phyloP scores from a whole-genome alignment of 2,797 vertebrate genomes.

The Salmo trutta region DNA sequence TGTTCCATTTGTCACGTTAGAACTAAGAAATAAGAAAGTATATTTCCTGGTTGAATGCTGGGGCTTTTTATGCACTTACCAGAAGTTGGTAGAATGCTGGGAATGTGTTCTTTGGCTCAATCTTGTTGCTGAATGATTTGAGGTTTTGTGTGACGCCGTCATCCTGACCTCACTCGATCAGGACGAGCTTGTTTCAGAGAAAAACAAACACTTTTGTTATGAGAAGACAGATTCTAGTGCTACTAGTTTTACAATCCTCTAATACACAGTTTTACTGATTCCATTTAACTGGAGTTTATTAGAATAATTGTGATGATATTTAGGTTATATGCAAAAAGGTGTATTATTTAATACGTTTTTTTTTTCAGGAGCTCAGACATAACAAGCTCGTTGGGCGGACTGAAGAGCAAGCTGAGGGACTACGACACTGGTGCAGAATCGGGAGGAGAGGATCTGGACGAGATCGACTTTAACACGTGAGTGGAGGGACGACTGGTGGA shows the following conservation, averaged over 20 bases:
- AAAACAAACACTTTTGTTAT: background rate
- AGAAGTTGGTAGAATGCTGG: conserved; percentile 6
- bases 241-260: background rate
- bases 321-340: background rate
- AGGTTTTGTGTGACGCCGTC: conserved; percentile 15
- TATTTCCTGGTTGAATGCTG: background rate
- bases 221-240: conserved; percentile 5
- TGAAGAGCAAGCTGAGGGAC: conserved; percentile 66
- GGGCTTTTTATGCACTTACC: background rate
- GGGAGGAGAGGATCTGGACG: conserved; percentile 84
- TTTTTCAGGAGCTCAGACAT: conserved; percentile 69
- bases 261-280: background rate
- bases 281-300: background rate
- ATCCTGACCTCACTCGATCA: conserved; percentile 10
- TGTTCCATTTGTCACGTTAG: background rate
- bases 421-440: conserved; percentile 82
- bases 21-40: background rate
- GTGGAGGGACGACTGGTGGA: conserved; percentile 27
- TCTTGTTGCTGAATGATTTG: background rate
- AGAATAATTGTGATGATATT: background rate
- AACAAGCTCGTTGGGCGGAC: conserved; percentile 62
- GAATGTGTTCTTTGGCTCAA: conserved; percentile 9
- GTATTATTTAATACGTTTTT: background rate
- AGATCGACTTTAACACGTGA: conserved; percentile 81
- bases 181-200: conserved; percentile 27